phyloP scores from a whole-genome alignment of 2,797 vertebrate genomes.

The Parotocinclus haroldoi region DNA sequence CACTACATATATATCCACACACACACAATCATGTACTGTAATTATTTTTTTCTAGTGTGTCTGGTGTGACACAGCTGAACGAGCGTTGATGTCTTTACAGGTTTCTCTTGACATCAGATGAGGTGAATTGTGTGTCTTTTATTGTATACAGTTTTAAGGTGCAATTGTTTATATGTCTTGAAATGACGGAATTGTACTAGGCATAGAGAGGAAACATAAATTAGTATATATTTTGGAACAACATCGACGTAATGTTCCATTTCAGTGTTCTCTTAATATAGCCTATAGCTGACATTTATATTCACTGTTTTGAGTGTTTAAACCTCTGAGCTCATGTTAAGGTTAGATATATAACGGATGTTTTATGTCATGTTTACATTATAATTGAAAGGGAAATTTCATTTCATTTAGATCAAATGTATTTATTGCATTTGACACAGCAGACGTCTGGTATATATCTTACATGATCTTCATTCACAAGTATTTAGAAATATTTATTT shows the following conservation, averaged over 20 bases:
- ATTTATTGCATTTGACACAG: conserved; percentile 44
- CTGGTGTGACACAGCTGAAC: conserved; percentile 30
- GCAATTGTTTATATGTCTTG: conserved; percentile 43
- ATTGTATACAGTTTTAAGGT: conserved; percentile 46
- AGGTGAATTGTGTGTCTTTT: conserved; percentile 39
- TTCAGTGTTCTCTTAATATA: conserved; percentile 38
- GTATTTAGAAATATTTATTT: conserved; percentile 40
- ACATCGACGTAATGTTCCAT: conserved; percentile 22
- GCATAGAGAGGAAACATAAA: conserved; percentile 38
- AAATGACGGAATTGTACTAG: conserved; percentile 43
- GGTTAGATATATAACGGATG: conserved; percentile 36
- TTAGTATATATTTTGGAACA: conserved; percentile 38
- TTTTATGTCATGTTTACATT: conserved; percentile 53
- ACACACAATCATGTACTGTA: conserved; percentile 48
- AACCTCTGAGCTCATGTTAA: conserved; percentile 38
- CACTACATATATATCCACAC: conserved; percentile 7
- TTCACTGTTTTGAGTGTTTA: conserved; percentile 37
- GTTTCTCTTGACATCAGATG: conserved; percentile 41
- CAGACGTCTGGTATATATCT: conserved; percentile 43
- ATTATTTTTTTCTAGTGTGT: conserved; percentile 45
- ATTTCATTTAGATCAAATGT: conserved; percentile 36
- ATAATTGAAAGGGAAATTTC: conserved; percentile 33
- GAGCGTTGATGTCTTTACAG: conserved; percentile 41
- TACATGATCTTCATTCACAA: conserved; percentile 40
- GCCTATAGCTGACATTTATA: conserved; percentile 43